Percentiles rank a stretch among this genome's conserved stretches.
Evolutionary conservation across 2,888 invertebrate species (phyloP).

Genomic region (Cactoblastis cactorum): DNA sequence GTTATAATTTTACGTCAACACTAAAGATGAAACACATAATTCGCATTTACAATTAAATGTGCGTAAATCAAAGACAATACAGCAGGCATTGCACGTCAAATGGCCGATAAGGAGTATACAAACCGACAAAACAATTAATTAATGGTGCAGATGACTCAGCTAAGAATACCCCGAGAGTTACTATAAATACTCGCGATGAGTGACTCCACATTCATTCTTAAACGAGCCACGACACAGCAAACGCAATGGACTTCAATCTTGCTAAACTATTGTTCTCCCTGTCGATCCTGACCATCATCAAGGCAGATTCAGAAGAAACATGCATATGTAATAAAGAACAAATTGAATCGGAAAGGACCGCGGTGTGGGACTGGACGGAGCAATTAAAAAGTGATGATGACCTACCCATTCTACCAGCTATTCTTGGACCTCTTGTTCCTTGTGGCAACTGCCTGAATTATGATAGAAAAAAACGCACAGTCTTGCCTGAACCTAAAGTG

Average conservation of each 20-base stretch:
- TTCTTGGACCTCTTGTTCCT: slow-evolving; percentile 26
- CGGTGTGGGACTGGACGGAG: slow-evolving; percentile 22
- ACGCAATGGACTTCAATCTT: neutral
- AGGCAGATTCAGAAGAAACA: slow-evolving; percentile 14
- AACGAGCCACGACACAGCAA: neutral
- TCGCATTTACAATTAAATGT: neutral
- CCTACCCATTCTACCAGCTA: slow-evolving; percentile 25
- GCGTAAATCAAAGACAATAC: neutral
- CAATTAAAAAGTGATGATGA: slow-evolving; percentile 15
- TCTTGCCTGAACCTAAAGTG: slow-evolving; percentile 2
- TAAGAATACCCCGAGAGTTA: neutral
- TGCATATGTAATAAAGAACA: slow-evolving; percentile 24
- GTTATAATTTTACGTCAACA: too few relatives aligned
- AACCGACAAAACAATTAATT: slow-evolving; percentile 6
- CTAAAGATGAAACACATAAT: neutral
- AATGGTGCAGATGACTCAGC: neutral
- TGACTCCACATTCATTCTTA: neutral
- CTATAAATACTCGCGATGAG: neutral
- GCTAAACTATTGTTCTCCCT: slow-evolving; percentile 13
- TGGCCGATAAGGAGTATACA: neutral
- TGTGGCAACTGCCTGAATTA: slow-evolving; percentile 33
- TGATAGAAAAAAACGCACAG: slow-evolving; percentile 18
- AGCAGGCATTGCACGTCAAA: slow-evolving; percentile 1
- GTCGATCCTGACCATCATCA: neutral
- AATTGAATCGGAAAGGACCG: slow-evolving; percentile 19